Percentiles rank a stretch among this genome's conserved stretches.
Evolutionary conservation across 2,888 invertebrate genomes (phyloP).

Genomic region (Drosophila mimetica): DNA sequence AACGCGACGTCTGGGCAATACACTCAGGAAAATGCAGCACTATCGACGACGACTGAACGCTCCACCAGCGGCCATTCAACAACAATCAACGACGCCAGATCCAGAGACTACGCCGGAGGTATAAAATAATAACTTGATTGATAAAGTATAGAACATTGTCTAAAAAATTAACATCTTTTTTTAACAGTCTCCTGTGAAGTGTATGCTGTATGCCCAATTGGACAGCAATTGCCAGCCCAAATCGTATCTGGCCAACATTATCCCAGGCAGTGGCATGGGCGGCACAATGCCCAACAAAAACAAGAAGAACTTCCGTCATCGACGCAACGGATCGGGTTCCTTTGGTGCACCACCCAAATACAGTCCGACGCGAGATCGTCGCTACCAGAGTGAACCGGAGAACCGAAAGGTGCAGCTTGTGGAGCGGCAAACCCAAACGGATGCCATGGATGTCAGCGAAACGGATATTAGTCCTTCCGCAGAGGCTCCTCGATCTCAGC

Average conservation of each 20-base stretch:
- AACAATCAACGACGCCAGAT: conserved; percentile 84
- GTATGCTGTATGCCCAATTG: conserved; percentile 87
- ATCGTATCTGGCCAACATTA: conserved; percentile 82
- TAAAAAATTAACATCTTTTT: background rate
- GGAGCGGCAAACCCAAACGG: conserved; percentile 89
- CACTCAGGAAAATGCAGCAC: conserved; percentile 83
- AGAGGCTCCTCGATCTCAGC: conserved; percentile 68
- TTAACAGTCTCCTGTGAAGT: conserved; percentile 86
- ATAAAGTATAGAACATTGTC: too few relatives aligned
- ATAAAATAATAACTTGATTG: conserved; percentile 11
- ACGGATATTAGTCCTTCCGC: conserved; percentile 86
- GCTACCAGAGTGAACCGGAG: conserved; percentile 85
- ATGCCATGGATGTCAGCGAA: conserved; percentile 87
- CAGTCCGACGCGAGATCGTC: conserved; percentile 86
- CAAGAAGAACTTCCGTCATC: conserved; percentile 85
- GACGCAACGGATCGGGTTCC: conserved; percentile 87
- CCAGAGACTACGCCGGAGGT: conserved; percentile 85
- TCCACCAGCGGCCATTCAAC: conserved; percentile 71
- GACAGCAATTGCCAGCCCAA: conserved; percentile 86
- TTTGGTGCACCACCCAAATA: conserved; percentile 85
- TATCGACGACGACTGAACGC: conserved; percentile 82
- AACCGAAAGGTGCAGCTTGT: conserved; percentile 85
- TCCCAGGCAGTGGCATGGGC: conserved; percentile 29
- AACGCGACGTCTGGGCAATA: conserved; percentile 81
- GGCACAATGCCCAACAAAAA: conserved; percentile 67